Evolutionary conservation across 2,888 invertebrate species (phyloP), one percentile per base, ranked within the genome.

Genomic region (Drosophila cognata): DNA sequence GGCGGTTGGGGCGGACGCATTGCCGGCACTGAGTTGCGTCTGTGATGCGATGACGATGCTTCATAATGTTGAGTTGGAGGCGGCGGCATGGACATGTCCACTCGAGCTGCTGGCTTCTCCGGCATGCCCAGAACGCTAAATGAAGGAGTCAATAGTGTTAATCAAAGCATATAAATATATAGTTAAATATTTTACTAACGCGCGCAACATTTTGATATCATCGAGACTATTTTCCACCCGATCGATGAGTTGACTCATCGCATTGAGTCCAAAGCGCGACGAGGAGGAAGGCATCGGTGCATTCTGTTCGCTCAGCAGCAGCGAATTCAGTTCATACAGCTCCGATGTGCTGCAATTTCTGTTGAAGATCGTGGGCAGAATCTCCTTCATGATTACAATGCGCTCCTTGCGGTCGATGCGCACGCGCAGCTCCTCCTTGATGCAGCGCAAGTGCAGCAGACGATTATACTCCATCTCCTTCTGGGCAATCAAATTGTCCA

Each of bases 401-500:
- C 96, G 96, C 84, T 95, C 95, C 82, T 95, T 95, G 71, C 97
- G 94, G 68, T 96, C 94, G 41, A 97, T 93, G 78, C 97, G 94
- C 10, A 96, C 93, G 58, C 96, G 93, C 29, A 97, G 95, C 90
- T 97, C 97, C 90, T 97, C 97, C 93, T 98, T 97, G 5, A 97
- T 94, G 92, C 97, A 97, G 91, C 96, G 96, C 79, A 97, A 94
- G 88, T 97, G 96, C 18, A 97, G 92, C 62, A 98, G 95, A 71
- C 96, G 96, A 91, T 97, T 97, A 96, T 97, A 97, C 92, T 98
- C 97, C 83, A 95, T 95, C 93, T 98, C 98, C 92, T 97, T 97
- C 88, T 96, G 95, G 84, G 95, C 95, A 0, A 97, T 96, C 59
- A 97, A 93, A 84, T 96, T 96, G 76, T 96, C 94, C 71, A 97